Conservation (phyloP, 2,888 invertebrate species). For the Drosophila mayaguana region DNA sequence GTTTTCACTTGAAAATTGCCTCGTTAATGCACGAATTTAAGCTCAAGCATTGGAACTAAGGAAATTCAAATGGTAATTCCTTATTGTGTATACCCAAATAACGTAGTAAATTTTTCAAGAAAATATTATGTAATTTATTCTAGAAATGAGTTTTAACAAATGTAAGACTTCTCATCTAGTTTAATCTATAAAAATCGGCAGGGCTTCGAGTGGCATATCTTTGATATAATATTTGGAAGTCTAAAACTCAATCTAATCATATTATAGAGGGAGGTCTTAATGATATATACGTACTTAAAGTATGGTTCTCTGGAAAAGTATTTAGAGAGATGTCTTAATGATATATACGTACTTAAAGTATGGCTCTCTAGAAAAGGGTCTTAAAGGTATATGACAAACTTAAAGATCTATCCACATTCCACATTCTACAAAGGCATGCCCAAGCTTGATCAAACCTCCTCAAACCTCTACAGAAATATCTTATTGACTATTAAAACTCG, state of each 20-base stretch:
- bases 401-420: not conserved
- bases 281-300: not conserved
- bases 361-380: not conserved
- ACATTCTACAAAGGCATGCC: not conserved
- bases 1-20: conserved; percentile 19
- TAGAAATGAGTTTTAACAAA: not conserved
- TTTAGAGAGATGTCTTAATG: no score
- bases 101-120: not conserved
- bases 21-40: not conserved
- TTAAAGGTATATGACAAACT: not conserved
- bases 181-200: not conserved
- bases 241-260: no score
- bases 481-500: not conserved
- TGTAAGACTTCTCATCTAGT: not conserved
- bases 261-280: no score
- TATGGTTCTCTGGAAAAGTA: not conserved
- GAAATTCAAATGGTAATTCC: not conserved
- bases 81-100: not conserved
- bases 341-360: not conserved
- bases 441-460: not conserved
- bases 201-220: no score
- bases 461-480: not conserved
- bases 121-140: not conserved
- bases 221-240: no score
- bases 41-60: conserved; percentile 10